These are phyloP conservation scores for Archips xylosteana DNA, from an alignment of 2,888 invertebrate genomes.

Conservation along the genomic window DNA sequence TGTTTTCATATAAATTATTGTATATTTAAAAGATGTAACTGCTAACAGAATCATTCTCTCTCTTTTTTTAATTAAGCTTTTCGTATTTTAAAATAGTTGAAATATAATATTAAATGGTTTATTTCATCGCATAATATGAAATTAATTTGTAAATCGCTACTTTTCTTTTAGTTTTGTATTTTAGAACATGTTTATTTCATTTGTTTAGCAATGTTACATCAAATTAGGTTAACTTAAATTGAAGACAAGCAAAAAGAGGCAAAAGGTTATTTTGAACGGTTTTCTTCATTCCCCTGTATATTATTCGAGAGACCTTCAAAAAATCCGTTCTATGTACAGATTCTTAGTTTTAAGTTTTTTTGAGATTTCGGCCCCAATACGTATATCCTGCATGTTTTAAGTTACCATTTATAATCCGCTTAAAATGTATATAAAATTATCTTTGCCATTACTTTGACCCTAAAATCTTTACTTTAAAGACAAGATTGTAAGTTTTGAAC, in stretches of 20 bases:
- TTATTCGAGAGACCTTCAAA: constrained; percentile 77
- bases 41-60: constrained; percentile 14
- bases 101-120: too few species aligned
- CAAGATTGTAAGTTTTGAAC: background rate
- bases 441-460: background rate
- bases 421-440: constrained; percentile 71
- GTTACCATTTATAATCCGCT: constrained; percentile 78
- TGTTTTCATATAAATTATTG: constrained; percentile 73
- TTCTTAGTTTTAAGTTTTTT: constrained; percentile 61
- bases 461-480: background rate
- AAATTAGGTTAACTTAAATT: constrained; percentile 58
- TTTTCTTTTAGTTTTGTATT: constrained; percentile 44
- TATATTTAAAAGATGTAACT: constrained; percentile 41
- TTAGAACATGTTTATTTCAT: constrained; percentile 27
- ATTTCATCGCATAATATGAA: background rate
- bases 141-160: background rate
- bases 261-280: constrained; percentile 78
- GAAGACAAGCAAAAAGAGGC: constrained; percentile 82
- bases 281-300: constrained; percentile 74
- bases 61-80: background rate
- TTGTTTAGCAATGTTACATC: constrained; percentile 55
- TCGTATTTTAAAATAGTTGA: background rate
- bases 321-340: constrained; percentile 63
- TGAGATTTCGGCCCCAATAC: constrained; percentile 56
- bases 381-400: constrained; percentile 74